Conservation (phyloP, 2,797 vertebrate species). For the Pangasius larnaudii region DNA sequence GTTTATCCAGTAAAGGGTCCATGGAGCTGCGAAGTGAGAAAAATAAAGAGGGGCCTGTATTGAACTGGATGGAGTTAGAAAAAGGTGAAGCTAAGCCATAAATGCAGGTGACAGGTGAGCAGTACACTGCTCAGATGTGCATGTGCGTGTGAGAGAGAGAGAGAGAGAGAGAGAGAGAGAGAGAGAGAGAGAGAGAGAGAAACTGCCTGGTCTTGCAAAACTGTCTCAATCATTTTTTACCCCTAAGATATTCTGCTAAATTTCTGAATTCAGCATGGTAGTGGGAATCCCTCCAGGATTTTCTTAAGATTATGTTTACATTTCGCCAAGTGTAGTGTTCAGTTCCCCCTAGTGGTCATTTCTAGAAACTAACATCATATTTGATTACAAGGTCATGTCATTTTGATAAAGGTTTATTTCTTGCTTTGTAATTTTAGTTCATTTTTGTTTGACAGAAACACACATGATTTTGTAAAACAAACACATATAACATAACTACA, state of each 20-base stretch:
- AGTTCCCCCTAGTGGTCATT: constrained; percentile 52
- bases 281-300: not conserved
- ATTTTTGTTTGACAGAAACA: not conserved
- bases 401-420: not conserved
- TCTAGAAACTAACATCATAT: not conserved
- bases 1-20: constrained; percentile 35
- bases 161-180: too few species aligned
- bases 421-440: not conserved
- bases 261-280: not conserved
- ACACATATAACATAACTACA: not conserved
- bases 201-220: not conserved
- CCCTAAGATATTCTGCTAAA: not conserved
- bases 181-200: too few species aligned
- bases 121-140: not conserved
- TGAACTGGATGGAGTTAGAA: constrained; percentile 26
- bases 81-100: constrained; percentile 9
- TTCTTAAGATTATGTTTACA: not conserved
- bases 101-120: not conserved
- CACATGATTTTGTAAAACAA: not conserved
- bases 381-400: not conserved
- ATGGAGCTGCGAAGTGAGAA: constrained; percentile 31
- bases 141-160: not conserved
- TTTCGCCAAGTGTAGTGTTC: constrained; percentile 26
- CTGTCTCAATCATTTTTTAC: not conserved
- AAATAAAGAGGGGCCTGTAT: constrained; percentile 18